Conservation (phyloP, 2,888 invertebrate genomes). For the Cyrtodaria siliqua region DNA sequence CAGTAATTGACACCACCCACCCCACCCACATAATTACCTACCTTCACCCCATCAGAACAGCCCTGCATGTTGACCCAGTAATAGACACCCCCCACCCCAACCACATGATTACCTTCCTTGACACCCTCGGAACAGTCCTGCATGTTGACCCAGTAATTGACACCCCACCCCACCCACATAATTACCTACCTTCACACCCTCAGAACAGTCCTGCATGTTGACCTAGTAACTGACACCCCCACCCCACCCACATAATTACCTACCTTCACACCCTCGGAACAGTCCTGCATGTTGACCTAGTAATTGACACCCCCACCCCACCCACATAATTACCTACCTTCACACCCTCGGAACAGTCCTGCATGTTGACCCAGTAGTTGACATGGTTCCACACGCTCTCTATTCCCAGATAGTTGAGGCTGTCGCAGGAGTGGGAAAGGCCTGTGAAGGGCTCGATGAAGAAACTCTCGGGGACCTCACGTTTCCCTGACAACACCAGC, state of each 20-base stretch:
- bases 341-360: constrained; percentile 86
- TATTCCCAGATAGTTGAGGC: constrained; percentile 90
- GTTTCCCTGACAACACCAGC: constrained; percentile 89
- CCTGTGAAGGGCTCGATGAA: constrained; percentile 96
- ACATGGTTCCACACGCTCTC: constrained; percentile 95
- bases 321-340: constrained; percentile 76
- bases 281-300: constrained; percentile 87
- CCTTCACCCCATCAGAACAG: constrained; percentile 85
- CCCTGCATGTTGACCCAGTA: constrained; percentile 88
- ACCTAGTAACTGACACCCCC: constrained; percentile 90
- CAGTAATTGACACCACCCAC: constrained; percentile 90
- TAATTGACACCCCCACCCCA: constrained; percentile 92
- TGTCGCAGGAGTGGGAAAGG: constrained; percentile 88
- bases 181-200: constrained; percentile 84
- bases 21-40: too few species aligned
- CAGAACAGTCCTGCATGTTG: constrained; percentile 86
- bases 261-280: constrained; percentile 85
- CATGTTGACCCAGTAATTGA: constrained; percentile 87
- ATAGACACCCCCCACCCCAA: too few species aligned
- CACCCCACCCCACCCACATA: too few species aligned
- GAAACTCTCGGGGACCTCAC: constrained; percentile 89
- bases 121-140: too few species aligned
- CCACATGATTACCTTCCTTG: too few species aligned
- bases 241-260: too few species aligned
- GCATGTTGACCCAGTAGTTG: constrained; percentile 89